Evolutionary conservation across 2,888 invertebrate species (phyloP), one percentile per base, ranked within the genome.

Genomic region (Polydrusus tereticollis): DNA sequence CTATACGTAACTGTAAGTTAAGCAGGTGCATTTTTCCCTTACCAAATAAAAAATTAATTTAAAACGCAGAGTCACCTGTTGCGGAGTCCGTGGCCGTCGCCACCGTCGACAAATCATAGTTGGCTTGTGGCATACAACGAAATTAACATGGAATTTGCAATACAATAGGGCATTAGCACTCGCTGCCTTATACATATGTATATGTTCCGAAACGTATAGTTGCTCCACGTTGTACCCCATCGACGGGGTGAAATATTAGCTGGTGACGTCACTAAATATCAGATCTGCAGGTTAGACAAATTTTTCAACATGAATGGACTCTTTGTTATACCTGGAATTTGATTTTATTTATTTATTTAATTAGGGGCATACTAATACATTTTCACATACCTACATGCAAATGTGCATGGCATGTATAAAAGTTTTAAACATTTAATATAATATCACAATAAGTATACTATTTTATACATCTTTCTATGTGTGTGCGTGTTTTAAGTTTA

Each of bases 81-180:
- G 84, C 82, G 77, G 75, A 58, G 38, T 10, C 45, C 41, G 50
- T 50, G 50, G 50, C 52, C 52, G 26, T 50, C 62, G 55, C 21
- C 57, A 55, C 55, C 60, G 65, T 68, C 78, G 77, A 80, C 81
- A 82, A 82, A 84, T 83, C 83, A 82, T 82, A 81, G 79, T 77
- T 79, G 79, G 81, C 80, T 80, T 79, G 81, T 79, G 81, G 81
- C 80, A 79, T 64, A 75, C 78, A 76, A 77, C 78, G 78, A 84
- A 85, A 85, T 85, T 85, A 85, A 84, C 85, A 85, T 85, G 82
- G 82, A 85, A 85, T 85, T 85, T 85, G 85, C 85, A 85, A 84
- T 83, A 85, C 85, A 85, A 85, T 85, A 79, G 85, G 83, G 83
- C 84, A 84, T 85, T 84, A 84, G 81, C 83, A 83, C 83, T 83